Percentiles rank a stretch among this genome's conserved stretches.
Conservation (phyloP, 2,888 invertebrate genomes). For the Agrotis ipsilon region DNA sequence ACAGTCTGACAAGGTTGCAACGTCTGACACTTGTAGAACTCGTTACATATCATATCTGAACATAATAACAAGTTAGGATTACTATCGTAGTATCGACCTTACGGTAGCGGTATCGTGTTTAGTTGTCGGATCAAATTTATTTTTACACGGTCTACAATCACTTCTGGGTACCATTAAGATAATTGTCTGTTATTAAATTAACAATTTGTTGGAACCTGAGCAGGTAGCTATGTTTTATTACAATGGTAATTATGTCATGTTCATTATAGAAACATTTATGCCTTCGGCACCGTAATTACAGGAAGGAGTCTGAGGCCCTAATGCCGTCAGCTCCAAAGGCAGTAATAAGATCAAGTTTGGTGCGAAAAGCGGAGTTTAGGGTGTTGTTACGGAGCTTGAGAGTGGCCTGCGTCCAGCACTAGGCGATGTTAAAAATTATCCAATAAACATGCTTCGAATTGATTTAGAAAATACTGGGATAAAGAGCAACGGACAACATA, state of each 20-base stretch:
- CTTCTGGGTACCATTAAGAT: slow-evolving; percentile 58
- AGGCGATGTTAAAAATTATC: too few species aligned
- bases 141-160: slow-evolving; percentile 56
- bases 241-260: slow-evolving; percentile 9
- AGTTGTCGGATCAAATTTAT: slow-evolving; percentile 55
- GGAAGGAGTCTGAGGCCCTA: background rate
- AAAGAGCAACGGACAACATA: too few species aligned
- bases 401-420: too few species aligned
- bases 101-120: slow-evolving; percentile 50
- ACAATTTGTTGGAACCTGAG: slow-evolving; percentile 32
- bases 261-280: slow-evolving; percentile 2
- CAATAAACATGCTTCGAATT: too few species aligned
- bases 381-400: too few species aligned
- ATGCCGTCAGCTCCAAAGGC: too few species aligned
- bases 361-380: too few species aligned
- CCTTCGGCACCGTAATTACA: background rate
- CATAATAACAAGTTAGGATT: slow-evolving; percentile 51
- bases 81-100: slow-evolving; percentile 53
- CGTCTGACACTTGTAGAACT: slow-evolving; percentile 39
- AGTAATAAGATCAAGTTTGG: too few species aligned
- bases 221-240: slow-evolving; percentile 27
- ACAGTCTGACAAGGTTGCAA: slow-evolving; percentile 54
- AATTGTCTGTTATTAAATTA: slow-evolving; percentile 54
- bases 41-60: slow-evolving; percentile 26
- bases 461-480: too few species aligned